phyloP scores from a whole-genome alignment of 2,888 invertebrate species.

The Ormyrus thymus region DNA sequence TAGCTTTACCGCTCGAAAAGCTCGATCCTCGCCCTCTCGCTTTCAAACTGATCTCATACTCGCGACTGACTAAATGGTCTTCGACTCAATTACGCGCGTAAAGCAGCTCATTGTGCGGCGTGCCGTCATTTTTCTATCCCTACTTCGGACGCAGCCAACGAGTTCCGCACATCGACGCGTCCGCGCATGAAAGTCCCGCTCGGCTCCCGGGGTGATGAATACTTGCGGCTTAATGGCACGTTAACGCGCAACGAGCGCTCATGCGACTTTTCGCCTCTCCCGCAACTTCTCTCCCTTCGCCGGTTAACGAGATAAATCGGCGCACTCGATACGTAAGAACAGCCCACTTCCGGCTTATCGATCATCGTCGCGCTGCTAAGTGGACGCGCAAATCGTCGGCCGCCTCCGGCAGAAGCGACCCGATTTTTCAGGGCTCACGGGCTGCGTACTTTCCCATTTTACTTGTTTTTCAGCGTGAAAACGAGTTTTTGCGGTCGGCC shows the following conservation, averaged over 20 bases:
- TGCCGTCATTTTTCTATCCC: conserved; percentile 70
- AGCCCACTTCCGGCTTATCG: conserved; percentile 48
- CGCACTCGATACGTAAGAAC: conserved; percentile 21
- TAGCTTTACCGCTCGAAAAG: no score
- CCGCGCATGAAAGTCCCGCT: no score
- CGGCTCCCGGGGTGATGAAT: background rate
- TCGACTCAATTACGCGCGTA: conserved; percentile 73
- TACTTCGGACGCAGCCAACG: conserved; percentile 56
- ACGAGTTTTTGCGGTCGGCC: no score
- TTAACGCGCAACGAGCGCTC: conserved; percentile 10
- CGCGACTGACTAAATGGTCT: conserved; percentile 67
- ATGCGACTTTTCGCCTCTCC: background rate
- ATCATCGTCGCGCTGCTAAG: conserved; percentile 34
- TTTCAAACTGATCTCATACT: conserved; percentile 60
- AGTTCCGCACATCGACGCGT: no score
- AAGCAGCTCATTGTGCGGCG: conserved; percentile 71
- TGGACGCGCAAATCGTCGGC: conserved; percentile 14
- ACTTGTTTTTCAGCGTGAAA: background rate
- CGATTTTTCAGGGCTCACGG: conserved; percentile 8
- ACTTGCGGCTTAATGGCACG: conserved; percentile 41
- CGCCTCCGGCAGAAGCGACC: conserved; percentile 9
- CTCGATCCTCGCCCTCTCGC: background rate
- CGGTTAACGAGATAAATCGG: conserved; percentile 39
- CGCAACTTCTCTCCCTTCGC: background rate
- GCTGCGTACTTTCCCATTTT: background rate